Conservation (phyloP, 2,888 invertebrate genomes). For the Chloroclysta siterata region DNA sequence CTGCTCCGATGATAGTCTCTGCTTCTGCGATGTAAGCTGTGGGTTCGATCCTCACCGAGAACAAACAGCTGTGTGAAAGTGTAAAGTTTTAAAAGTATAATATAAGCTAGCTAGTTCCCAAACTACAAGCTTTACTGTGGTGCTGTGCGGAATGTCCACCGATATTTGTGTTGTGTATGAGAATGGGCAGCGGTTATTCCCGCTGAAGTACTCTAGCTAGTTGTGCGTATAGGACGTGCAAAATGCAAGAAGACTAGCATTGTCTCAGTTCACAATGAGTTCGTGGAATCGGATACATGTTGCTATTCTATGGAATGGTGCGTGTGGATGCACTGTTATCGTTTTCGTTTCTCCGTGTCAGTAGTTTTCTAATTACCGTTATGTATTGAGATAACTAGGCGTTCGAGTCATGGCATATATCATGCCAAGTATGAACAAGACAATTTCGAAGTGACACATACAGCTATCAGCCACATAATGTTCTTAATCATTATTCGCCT, state of each 20-base stretch:
- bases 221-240: conserved; percentile 17
- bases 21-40: no score
- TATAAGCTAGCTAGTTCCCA: no score
- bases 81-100: no score
- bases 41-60: no score
- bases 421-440: conserved; percentile 4
- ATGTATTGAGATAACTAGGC: conserved; percentile 27
- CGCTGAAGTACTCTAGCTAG: conserved; percentile 6
- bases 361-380: conserved; percentile 31
- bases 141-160: no score
- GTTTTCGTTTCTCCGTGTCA: conserved; percentile 37
- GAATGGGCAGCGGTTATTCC: conserved; percentile 4
- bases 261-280: conserved; percentile 45
- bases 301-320: conserved; percentile 42
- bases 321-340: conserved; percentile 44
- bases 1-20: no score
- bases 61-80: no score
- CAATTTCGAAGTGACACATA: not conserved
- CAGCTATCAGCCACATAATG: not conserved
- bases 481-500: no score
- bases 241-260: conserved; percentile 45
- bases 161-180: not conserved
- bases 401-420: conserved; percentile 19
- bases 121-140: no score
- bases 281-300: conserved; percentile 47